Evolutionary conservation across 2,888 invertebrate genomes (phyloP), one percentile per base, ranked within the genome.

Genomic region (Diloba caeruleocephala): DNA sequence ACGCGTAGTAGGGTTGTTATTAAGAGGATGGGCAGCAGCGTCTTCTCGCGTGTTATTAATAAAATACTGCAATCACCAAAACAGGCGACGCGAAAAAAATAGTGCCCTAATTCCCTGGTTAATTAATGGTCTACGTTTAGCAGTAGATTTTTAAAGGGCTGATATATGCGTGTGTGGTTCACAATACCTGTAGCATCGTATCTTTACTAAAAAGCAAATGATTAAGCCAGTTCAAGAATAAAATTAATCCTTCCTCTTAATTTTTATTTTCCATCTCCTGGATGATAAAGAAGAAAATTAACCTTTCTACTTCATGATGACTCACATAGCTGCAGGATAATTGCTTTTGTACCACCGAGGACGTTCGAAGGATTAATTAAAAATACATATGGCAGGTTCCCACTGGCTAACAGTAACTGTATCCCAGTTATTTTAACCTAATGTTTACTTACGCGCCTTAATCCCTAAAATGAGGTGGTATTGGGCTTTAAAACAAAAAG

Each of bases 341-440:
- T 71, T 72, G 72, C 72, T 72, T 72, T 72, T 71, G 68, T 74
- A 74, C 65, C 45, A 26, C 28, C 57, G 74, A 70, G 71, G 58
- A 74, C 72, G 71, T 61, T 64, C 74, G 49, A 55, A 71, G 72
- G 72, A 72, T 72, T 72, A 72, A 72, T 72, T 72, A 71, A 72
- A 74, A 68, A 72, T 74, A 72, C 72, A 72, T 72, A 74, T 74
- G 72, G 72, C 45, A 34, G 66, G 71, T 72, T 72, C 74, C 64
- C 72, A 72, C 59, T 64, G 69, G 55, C 64, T 71, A 59, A 51
- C 58, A 39, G 49, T 58, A 5, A 29, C 68, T 58, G 58, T 63
- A 51, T 55, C 37, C 38, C 41, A 50, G 67, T 58, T 63, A 63
- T 67, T 71, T 71, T 73, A 60, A 56, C 55, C 21, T 56, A 17